Evolutionary conservation across 2,888 invertebrate species (phyloP).

Genomic region (Rhingia rostrata): DNA sequence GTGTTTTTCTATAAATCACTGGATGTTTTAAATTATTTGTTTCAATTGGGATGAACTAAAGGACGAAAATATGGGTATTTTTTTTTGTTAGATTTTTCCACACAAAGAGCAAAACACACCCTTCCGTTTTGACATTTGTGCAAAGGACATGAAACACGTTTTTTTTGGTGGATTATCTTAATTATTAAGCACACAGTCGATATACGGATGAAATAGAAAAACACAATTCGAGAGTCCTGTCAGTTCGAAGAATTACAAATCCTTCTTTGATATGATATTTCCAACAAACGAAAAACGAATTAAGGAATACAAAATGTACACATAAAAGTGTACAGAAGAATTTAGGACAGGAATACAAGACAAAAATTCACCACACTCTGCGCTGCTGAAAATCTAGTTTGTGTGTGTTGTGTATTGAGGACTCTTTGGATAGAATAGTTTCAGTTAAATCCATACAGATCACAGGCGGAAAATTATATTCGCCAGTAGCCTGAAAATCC

Average conservation of each 20-base stretch:
- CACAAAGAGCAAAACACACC: constrained; percentile 51
- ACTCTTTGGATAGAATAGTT: constrained; percentile 47
- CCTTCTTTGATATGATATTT: constrained; percentile 40
- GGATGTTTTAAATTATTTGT: constrained; percentile 14
- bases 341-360: constrained; percentile 50
- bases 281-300: constrained; percentile 24
- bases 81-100: constrained; percentile 22
- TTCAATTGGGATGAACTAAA: constrained; percentile 22
- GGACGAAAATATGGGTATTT: background rate
- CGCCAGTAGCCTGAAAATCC: constrained; percentile 61
- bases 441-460: constrained; percentile 54
- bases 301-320: constrained; percentile 47
- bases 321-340: constrained; percentile 70
- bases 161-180: background rate
- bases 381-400: constrained; percentile 48
- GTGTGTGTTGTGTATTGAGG: constrained; percentile 54
- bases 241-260: background rate
- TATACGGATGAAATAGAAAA: background rate
- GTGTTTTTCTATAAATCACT: constrained; percentile 40
- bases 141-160: constrained; percentile 52
- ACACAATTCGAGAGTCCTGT: background rate
- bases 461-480: constrained; percentile 56
- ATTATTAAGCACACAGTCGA: background rate
- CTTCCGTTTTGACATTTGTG: constrained; percentile 61
- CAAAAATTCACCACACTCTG: constrained; percentile 66